Evolutionary conservation across 2,888 invertebrate genomes (phyloP).

Genomic region (Nomada ruficornis): DNA sequence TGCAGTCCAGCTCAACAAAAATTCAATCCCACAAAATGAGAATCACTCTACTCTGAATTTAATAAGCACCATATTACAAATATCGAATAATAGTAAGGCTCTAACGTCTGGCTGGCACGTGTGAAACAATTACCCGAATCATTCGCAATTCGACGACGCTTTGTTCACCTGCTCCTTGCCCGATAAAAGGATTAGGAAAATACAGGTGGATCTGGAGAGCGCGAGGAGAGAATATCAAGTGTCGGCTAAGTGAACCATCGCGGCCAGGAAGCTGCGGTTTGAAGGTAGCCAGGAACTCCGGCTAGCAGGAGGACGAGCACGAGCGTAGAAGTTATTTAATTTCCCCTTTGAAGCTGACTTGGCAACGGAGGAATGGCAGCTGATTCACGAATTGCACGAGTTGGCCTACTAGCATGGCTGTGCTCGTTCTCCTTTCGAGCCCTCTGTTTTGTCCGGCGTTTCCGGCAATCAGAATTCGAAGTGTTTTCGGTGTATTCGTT

Average conservation of each 20-base stretch:
- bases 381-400: conserved; percentile 71
- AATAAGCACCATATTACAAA: no score
- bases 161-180: conserved; percentile 19
- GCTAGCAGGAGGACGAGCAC: conserved; percentile 25
- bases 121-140: conserved; percentile 4
- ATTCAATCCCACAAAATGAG: no score
- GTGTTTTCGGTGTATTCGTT: conserved; percentile 60
- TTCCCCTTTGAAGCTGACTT: conserved; percentile 76
- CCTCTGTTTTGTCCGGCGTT: conserved; percentile 53
- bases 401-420: conserved; percentile 53
- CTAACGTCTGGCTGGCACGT: no score
- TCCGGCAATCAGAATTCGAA: conserved; percentile 68
- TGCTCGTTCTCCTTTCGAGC: conserved; percentile 38
- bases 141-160: conserved; percentile 16
- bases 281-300: conserved; percentile 19
- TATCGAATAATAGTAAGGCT: no score
- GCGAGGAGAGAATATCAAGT: conserved; percentile 49
- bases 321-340: conserved; percentile 76
- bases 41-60: no score
- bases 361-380: conserved; percentile 72
- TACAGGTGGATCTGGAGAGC: conserved; percentile 18
- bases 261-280: conserved; percentile 36
- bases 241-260: conserved; percentile 52
- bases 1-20: no score
- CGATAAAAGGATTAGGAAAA: conserved; percentile 46